Evolutionary conservation across 2,113 vertebrate genomes (phyloP), one percentile per base, ranked within the genome.

Genomic region (Paralichthys olivaceus): DNA sequence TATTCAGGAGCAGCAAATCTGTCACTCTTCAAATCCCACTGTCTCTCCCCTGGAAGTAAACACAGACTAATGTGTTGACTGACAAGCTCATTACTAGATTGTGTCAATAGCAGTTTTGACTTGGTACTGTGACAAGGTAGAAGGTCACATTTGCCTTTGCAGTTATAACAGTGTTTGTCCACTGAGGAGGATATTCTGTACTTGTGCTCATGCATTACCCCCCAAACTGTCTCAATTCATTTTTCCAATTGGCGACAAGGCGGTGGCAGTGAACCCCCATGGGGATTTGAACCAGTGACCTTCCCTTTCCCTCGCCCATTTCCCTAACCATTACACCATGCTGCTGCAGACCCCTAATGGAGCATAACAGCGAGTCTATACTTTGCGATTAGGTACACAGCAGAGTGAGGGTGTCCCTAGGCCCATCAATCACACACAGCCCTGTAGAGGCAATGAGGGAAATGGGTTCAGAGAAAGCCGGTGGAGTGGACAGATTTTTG

Each of bases 391-490:
- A 90, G 87, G 79, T 89, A 86, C 87, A 88, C 78, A 76, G 78
- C 79, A 75, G 65, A 62, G 68, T 64, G 71, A 75, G 86, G 88
- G 71, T 88, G 88, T 87, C 89, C 84, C 84, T 17, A 17, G 79
- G 79, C 77, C 85, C 91, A 94, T 94, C 94, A 91, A 92, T 95
- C 93, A 93, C 81, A 65, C 49, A 34, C 72, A 11, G 69, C 64
- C 55, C 73, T 8, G 26, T 81, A 61, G 84, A 89, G 54, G 78
- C 79, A 75, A 66, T 63, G 75, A 79, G 86, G 69, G 81, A 91
- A 92, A 92, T 91, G 75, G 84, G 75, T 85, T 87, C 84, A 84
- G 75, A 73, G 69, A 65, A 59, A 84, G 63, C 71, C 4, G 70
- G 53, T 76, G 66, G 79, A 84, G 81, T 89, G 77, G 80, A 77